phyloP scores from a whole-genome alignment of 2,113 vertebrate species.

The Pseudolaguvia tuberculata region DNA sequence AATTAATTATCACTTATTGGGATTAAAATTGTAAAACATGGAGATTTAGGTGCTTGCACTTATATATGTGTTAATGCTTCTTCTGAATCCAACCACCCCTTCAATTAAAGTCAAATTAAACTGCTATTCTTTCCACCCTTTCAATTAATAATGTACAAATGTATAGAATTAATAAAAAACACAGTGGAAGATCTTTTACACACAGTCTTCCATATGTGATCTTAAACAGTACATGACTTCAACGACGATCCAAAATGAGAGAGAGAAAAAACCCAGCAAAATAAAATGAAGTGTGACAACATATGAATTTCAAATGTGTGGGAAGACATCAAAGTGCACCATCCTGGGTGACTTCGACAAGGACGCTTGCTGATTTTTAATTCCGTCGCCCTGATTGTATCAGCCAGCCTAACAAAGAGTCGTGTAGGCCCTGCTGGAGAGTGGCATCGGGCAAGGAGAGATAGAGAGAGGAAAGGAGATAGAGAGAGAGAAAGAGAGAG shows the following conservation, averaged over 20 bases:
- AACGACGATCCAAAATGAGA: conserved; percentile 45
- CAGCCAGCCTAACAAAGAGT: conserved; percentile 68
- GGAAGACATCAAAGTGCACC: conserved; percentile 74
- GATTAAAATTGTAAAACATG: conserved; percentile 48
- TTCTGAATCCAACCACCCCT: conserved; percentile 54
- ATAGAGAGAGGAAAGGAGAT: conserved; percentile 54
- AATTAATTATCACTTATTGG: conserved; percentile 45
- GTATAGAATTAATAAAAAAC: conserved; percentile 68
- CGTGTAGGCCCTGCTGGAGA: conserved; percentile 56
- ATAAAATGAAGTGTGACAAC: conserved; percentile 77
- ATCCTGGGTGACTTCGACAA: conserved; percentile 71
- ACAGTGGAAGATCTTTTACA: conserved; percentile 49
- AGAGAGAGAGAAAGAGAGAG: conserved; percentile 65
- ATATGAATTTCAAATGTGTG: conserved; percentile 79
- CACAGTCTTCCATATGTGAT: conserved; percentile 48
- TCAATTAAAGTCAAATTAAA: conserved; percentile 71
- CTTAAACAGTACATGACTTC: conserved; percentile 70
- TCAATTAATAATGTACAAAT: conserved; percentile 62
- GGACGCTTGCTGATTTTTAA: conserved; percentile 77
- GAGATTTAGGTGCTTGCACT: conserved; percentile 35
- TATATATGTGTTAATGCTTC: conserved; percentile 37
- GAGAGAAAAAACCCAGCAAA: conserved; percentile 41
- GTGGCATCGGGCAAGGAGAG: conserved; percentile 60
- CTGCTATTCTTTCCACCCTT: conserved; percentile 64
- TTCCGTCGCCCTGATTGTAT: conserved; percentile 75